Conservation (phyloP, 2,888 invertebrate species). For the Nephrotoma guestfalica region DNA sequence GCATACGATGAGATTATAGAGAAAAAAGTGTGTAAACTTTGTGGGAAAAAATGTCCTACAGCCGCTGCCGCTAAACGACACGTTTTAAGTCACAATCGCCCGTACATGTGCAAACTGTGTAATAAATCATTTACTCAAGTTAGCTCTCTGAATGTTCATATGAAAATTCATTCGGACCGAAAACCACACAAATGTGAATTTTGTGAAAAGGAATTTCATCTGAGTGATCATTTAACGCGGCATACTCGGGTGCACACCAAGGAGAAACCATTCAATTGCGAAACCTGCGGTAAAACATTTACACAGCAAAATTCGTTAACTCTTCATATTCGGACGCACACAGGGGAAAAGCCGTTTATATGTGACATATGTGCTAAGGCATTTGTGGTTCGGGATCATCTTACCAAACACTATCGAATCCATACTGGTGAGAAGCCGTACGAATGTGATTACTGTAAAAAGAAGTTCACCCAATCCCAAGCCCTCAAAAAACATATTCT, state of each 20-base stretch:
- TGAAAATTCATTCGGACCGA: neutral
- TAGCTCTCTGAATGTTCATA: neutral
- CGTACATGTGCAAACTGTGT: neutral
- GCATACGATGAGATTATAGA: neutral
- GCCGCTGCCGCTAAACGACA: neutral
- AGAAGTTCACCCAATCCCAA: neutral
- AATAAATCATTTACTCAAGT: neutral
- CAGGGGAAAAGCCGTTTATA: neutral
- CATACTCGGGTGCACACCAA: neutral
- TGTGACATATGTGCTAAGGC: neutral
- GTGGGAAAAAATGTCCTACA: neutral
- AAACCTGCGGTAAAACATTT: neutral
- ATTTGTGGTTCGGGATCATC: neutral
- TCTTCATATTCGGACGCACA: neutral
- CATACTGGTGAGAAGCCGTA: neutral
- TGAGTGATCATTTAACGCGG: neutral
- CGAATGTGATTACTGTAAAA: neutral
- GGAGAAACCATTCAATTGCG: neutral
- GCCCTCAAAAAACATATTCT: neutral
- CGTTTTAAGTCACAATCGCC: neutral
- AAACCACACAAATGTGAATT: conserved; percentile 3
- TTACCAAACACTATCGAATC: neutral
- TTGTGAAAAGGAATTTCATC: neutral
- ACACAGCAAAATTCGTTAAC: neutral
- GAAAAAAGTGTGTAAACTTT: neutral